Conservation (phyloP, 2,888 invertebrate species). For the Papilio demoleus region DNA sequence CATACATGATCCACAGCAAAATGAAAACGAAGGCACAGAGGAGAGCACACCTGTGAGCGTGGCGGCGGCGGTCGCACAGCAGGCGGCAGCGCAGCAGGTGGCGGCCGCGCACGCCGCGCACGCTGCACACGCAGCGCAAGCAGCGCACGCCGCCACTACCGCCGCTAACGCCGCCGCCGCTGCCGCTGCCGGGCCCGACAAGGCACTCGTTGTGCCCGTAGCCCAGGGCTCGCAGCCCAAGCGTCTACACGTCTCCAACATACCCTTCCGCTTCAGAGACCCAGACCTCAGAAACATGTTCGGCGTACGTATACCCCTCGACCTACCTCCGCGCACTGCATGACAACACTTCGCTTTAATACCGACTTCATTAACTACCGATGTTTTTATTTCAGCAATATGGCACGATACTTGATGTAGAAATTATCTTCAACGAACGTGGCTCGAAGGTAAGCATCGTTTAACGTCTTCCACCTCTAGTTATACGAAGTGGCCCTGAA, state of each 20-base stretch:
- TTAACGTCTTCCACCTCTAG: slow-evolving; percentile 36
- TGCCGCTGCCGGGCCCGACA: slow-evolving; percentile 68
- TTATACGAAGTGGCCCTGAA: slow-evolving; percentile 65
- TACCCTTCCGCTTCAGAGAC: slow-evolving; percentile 99
- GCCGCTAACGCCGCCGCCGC: slow-evolving; percentile 61
- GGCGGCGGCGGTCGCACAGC: slow-evolving; percentile 67
- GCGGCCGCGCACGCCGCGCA: slow-evolving; percentile 78
- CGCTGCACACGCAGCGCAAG: slow-evolving; percentile 66
- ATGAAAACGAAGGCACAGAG: slow-evolving; percentile 81
- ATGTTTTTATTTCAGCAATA: slow-evolving; percentile 93
- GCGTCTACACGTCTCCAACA: slow-evolving; percentile 99
- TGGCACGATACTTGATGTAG: slow-evolving; percentile 99
- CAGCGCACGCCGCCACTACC: slow-evolving; percentile 58
- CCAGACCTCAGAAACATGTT: slow-evolving; percentile 99
- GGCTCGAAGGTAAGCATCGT: slow-evolving; percentile 97
- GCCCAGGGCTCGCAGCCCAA: slow-evolving; percentile 89
- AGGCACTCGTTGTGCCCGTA: slow-evolving; percentile 80
- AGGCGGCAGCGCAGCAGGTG: slow-evolving; percentile 73
- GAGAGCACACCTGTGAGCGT: slow-evolving; percentile 81
- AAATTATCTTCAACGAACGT: slow-evolving; percentile 99
- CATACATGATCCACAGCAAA: slow-evolving; percentile 57
- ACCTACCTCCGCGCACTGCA: slow-evolving; percentile 48
- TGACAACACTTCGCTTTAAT: slow-evolving; percentile 43
- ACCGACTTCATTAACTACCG: slow-evolving; percentile 52
- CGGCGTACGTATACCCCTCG: slow-evolving; percentile 89